A percentile compares a stretch with the other conserved stretches of the same genome.
These are phyloP conservation scores for Simalia tracyae DNA, from an alignment of 2,797 vertebrate species.

Conservation along the genomic window DNA sequence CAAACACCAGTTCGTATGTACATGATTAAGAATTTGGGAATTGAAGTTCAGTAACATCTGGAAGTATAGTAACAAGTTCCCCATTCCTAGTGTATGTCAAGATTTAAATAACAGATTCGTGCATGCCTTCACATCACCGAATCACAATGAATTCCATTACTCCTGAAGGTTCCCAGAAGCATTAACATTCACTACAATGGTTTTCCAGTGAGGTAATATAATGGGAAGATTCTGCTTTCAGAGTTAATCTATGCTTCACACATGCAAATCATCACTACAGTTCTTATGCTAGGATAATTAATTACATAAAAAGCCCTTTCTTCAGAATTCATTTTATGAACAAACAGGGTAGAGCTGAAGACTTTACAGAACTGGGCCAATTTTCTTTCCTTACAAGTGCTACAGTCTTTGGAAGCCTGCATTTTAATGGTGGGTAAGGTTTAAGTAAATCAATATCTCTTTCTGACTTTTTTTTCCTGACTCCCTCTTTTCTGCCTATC, in stretches of 20 bases:
- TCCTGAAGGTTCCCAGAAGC: no score
- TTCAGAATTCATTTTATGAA: not conserved
- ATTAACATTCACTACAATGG: not conserved
- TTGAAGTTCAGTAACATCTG: not conserved
- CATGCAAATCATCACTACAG: not conserved
- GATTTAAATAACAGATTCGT: not conserved
- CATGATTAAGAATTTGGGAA: not conserved
- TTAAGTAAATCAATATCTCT: not conserved
- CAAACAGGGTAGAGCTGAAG: not conserved
- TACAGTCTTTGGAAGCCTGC: no score
- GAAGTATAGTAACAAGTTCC: not conserved
- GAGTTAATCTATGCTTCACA: not conserved
- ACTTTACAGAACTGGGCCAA: not conserved
- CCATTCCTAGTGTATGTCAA: not conserved
- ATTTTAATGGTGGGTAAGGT: not conserved
- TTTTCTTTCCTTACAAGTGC: no score
- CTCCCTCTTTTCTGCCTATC: not conserved
- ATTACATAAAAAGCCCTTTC: not conserved
- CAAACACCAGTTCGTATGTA: not conserved
- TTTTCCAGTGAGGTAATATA: not conserved
- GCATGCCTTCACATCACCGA: not conserved
- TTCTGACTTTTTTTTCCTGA: not conserved
- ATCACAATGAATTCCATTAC: not conserved
- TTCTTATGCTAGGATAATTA: not conserved
- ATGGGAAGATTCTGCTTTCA: not conserved